phyloP scores from a whole-genome alignment of 1,140 invertebrate species.

The Drosophila hydei region DNA sequence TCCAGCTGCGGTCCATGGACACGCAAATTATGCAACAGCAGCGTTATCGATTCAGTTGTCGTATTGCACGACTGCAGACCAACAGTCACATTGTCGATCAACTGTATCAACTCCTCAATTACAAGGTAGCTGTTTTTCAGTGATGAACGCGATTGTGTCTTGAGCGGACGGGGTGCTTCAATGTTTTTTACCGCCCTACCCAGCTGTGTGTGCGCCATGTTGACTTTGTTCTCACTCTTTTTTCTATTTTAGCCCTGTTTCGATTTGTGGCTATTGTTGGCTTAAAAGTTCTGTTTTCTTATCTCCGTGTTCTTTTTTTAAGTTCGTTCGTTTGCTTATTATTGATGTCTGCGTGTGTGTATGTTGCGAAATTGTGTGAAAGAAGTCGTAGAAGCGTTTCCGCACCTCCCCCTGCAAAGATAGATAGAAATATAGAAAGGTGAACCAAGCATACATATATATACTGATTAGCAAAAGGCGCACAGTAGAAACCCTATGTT shows the following conservation, averaged over 20 bases:
- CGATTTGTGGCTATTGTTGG: constrained; percentile 42
- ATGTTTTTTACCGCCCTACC: constrained; percentile 87
- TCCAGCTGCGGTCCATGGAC: constrained; percentile 90
- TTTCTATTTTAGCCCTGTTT: constrained; percentile 34
- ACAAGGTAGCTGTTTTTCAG: constrained; percentile 80
- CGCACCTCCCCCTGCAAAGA: constrained; percentile 83
- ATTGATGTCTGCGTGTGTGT: constrained; percentile 16
- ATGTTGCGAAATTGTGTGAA: constrained; percentile 39
- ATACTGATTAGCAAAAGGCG: background rate
- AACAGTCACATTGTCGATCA: constrained; percentile 89
- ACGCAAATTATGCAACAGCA: constrained; percentile 87
- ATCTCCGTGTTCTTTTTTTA: constrained; percentile 33
- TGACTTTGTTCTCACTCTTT: constrained; percentile 9
- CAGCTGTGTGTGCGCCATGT: constrained; percentile 80
- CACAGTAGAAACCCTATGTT: constrained; percentile 28
- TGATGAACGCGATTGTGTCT: constrained; percentile 85
- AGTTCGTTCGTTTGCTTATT: constrained; percentile 63
- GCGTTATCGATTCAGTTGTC: constrained; percentile 76
- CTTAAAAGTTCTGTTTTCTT: constrained; percentile 46
- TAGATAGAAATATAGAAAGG: constrained; percentile 11
- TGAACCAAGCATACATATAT: background rate
- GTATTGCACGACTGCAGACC: constrained; percentile 86
- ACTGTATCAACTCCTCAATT: constrained; percentile 88
- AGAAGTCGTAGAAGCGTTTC: constrained; percentile 75
- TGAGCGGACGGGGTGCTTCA: constrained; percentile 89